A percentile compares a stretch with the other conserved stretches of the same genome.
These are phyloP conservation scores for Lepidurus couesii DNA, from an alignment of 1,140 invertebrate genomes.

Conservation along the genomic window DNA sequence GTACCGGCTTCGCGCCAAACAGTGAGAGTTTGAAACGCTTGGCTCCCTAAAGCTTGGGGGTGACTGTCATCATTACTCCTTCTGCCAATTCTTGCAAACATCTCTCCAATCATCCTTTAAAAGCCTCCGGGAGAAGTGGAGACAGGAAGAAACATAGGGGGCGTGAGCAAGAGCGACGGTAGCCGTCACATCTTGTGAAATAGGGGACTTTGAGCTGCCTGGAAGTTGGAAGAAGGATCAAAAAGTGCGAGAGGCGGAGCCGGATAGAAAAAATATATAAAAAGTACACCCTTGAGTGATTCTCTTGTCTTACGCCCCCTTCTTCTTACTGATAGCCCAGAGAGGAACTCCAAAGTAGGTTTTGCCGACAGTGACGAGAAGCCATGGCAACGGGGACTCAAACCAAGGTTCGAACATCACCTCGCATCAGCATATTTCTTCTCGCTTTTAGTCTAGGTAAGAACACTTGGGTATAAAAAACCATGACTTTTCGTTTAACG, in stretches of 20 bases:
- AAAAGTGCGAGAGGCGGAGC: not conserved
- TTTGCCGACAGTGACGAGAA: not conserved
- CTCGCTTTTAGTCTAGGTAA: not conserved
- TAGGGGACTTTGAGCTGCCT: too few species aligned
- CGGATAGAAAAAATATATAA: not conserved
- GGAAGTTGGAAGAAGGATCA: too few species aligned
- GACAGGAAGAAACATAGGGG: too few species aligned
- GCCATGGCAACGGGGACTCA: not conserved
- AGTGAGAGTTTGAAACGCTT: not conserved
- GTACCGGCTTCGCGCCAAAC: slow-evolving; percentile 1
- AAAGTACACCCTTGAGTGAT: not conserved
- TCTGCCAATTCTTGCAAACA: not conserved
- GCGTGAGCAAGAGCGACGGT: too few species aligned
- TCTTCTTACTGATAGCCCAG: not conserved
- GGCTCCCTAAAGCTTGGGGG: not conserved
- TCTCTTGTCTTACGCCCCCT: slow-evolving; percentile 4
- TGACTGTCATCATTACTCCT: not conserved
- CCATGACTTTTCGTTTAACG: too few species aligned
- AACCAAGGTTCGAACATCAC: not conserved
- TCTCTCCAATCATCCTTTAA: not conserved
- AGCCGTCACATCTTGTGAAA: too few species aligned
- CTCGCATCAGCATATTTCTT: slow-evolving; percentile 1
- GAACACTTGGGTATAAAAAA: not conserved
- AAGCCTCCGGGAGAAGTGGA: not conserved
- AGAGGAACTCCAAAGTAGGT: not conserved